phyloP scores from a whole-genome alignment of 2,888 invertebrate genomes.

The Drosophila parthenogenetica region DNA sequence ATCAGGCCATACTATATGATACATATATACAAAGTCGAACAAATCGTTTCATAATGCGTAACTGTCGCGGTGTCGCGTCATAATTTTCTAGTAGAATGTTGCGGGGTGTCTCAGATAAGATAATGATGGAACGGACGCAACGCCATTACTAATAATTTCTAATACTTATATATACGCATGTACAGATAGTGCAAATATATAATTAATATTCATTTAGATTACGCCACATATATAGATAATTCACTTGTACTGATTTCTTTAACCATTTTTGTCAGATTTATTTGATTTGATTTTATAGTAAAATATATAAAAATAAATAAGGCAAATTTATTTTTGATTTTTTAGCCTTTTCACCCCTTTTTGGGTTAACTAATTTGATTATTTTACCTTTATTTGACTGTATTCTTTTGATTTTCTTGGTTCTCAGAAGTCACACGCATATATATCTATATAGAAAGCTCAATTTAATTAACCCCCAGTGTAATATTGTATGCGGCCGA shows the following conservation, averaged over 20 bases:
- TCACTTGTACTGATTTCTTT: conserved; percentile 7
- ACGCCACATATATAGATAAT: conserved; percentile 7
- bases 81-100: neutral
- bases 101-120: conserved; percentile 34
- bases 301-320: neutral
- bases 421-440: conserved; percentile 2
- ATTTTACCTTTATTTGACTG: conserved; percentile 1
- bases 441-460: conserved; percentile 21
- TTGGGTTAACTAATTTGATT: neutral
- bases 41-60: conserved; percentile 32
- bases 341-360: neutral
- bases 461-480: conserved; percentile 56
- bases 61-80: conserved; percentile 23
- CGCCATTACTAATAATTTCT: conserved; percentile 15
- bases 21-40: conserved; percentile 1
- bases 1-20: conserved; percentile 21
- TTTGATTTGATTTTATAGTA: neutral
- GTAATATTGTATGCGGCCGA: conserved; percentile 17
- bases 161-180: conserved; percentile 9
- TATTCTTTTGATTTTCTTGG: neutral
- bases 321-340: neutral
- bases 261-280: neutral
- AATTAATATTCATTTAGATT: conserved; percentile 16
- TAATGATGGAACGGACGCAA: conserved; percentile 22
- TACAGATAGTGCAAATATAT: neutral